Base-by-base conservation (phyloP, 2,888 invertebrate genomes). In the Bursaphelenchus okinawaensis region DNA sequence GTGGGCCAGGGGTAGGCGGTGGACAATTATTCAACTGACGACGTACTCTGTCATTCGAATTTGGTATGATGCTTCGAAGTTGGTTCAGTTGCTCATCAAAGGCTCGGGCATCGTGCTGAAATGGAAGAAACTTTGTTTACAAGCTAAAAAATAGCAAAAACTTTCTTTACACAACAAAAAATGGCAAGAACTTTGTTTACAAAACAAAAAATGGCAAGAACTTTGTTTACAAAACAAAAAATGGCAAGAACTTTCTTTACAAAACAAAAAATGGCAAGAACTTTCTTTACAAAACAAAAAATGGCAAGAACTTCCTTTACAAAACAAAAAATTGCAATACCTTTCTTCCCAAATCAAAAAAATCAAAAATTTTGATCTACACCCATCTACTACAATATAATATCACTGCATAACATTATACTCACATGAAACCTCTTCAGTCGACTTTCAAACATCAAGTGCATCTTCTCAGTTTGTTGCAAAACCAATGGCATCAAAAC, bases 401-500 rank as follows among this genome's bases (percentile, higher is more conserved):
- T n/a, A n/a, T n/a, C n/a, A n/a, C n/a, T n/a, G n/a, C 40, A 4
- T 16, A 40, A 40, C 3, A 40, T 4, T 0, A 12, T 59, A 61
- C 52, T 27, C 23, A 73, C 73, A 58, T 73, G 68, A 50, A 73
- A 73, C 24, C 56, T 58, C 12, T 66, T 58, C 22, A 73, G 68
- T 19, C 73, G 63, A 16, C 52, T 51, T 58, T 73, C 68, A 55
- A 73, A 73, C 23, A 62, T 66, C 24, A 62, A 55, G 28, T 68
- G 72, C 40, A 73, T 24, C 20, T 66, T 50, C 22, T 67, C 68
- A 16, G 72, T 58, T 31, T 73, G 63, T 22, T 63, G 59, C 52
- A 68, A 64, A 29, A 73, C 63, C 55, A 69, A 56, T 6, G 75
- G 73, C 50, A 73, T 51, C 7, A 73, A 50, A 12, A 73, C 60